phyloP scores from a whole-genome alignment of 2,797 vertebrate species.

The Sebastes steindachneri region DNA sequence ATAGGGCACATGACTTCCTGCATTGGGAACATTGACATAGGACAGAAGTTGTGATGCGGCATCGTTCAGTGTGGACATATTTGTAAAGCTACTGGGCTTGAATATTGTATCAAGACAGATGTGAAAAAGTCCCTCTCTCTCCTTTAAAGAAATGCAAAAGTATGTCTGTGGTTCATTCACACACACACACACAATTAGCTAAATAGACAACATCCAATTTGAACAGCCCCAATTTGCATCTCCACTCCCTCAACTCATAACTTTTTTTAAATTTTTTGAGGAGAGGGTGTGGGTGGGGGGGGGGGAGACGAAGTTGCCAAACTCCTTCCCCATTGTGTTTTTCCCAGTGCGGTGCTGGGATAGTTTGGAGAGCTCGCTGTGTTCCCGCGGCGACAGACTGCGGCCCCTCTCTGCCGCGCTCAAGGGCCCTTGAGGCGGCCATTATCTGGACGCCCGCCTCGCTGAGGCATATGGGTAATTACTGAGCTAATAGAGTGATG shows the following conservation, averaged over 20 bases:
- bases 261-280: slow-evolving; percentile 38
- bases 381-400: slow-evolving; percentile 86
- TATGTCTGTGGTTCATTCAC: neutral
- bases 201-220: slow-evolving; percentile 40
- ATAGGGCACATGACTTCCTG: neutral
- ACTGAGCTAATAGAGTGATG: slow-evolving; percentile 99
- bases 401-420: slow-evolving; percentile 93
- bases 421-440: slow-evolving; percentile 99
- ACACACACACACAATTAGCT: slow-evolving; percentile 7
- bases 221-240: slow-evolving; percentile 50
- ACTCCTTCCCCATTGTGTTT: slow-evolving; percentile 87
- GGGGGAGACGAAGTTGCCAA: slow-evolving; percentile 82
- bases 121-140: neutral
- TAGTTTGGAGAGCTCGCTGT: slow-evolving; percentile 89
- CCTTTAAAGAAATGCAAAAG: slow-evolving; percentile 25
- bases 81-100: neutral
- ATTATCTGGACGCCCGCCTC: slow-evolving; percentile 99
- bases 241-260: slow-evolving; percentile 55
- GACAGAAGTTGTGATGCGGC: neutral
- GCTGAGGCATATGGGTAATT: slow-evolving; percentile 99
- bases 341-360: slow-evolving; percentile 89
- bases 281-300: neutral
- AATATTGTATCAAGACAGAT: neutral
- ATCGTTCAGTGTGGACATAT: neutral
- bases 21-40: neutral